Percentiles rank a stretch among this genome's conserved stretches.
phyloP scores from a whole-genome alignment of 2,888 invertebrate species.

The Chrysolina haemoptera region DNA sequence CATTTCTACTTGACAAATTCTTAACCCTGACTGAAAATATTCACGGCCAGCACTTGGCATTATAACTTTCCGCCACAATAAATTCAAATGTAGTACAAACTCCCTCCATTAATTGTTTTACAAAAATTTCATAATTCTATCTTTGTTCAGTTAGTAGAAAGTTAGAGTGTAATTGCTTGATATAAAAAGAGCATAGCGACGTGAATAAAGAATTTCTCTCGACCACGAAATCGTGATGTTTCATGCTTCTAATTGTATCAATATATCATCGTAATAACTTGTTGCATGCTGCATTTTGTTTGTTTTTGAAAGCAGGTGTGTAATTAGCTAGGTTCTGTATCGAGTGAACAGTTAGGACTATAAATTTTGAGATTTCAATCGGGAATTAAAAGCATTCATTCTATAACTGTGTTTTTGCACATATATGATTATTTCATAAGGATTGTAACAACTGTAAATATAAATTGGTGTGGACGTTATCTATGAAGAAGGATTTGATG shows the following conservation, averaged over 20 bases:
- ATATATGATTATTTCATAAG: background rate
- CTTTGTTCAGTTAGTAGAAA: constrained; percentile 50
- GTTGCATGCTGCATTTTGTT: constrained; percentile 17
- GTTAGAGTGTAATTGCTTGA: constrained; percentile 39
- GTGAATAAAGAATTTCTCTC: constrained; percentile 41
- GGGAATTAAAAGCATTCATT: constrained; percentile 6
- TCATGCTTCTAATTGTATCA: constrained; percentile 37
- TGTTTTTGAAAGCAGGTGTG: constrained; percentile 8
- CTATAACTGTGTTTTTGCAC: background rate
- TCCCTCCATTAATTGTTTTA: constrained; percentile 54
- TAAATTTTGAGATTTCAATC: constrained; percentile 10
- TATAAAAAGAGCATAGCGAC: constrained; percentile 37
- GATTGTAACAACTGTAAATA: constrained; percentile 4
- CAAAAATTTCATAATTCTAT: constrained; percentile 54
- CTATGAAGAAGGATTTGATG: background rate
- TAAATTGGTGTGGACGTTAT: background rate
- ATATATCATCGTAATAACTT: constrained; percentile 23
- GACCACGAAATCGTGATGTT: constrained; percentile 47
- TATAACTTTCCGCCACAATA: constrained; percentile 63
- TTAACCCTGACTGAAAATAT: constrained; percentile 59
- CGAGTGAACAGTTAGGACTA: background rate
- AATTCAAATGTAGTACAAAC: constrained; percentile 63
- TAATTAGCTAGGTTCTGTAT: background rate
- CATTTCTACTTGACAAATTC: constrained; percentile 55
- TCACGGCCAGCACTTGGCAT: constrained; percentile 53